Conservation (phyloP, 2,888 invertebrate genomes). For the Mimachlamys varia region DNA sequence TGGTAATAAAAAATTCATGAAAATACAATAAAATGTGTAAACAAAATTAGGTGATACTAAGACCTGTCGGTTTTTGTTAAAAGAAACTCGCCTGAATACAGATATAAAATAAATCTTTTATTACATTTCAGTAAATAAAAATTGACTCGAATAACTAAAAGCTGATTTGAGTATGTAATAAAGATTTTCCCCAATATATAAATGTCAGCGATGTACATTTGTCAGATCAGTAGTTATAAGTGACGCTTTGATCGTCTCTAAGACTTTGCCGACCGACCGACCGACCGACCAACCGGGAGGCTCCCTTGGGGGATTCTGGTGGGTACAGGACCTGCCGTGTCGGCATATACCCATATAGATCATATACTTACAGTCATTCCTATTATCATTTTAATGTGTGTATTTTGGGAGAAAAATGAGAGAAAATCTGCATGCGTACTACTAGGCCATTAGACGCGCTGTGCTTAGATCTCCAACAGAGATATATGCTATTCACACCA, state of each 20-base stretch:
- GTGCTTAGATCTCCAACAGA: background rate
- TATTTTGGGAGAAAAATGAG: conserved; percentile 27
- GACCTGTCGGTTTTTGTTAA: background rate
- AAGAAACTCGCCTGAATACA: conserved; percentile 22
- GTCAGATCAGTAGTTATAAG: background rate
- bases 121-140: conserved; percentile 22
- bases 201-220: background rate
- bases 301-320: background rate
- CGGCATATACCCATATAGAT: background rate
- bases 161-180: conserved; percentile 21
- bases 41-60: conserved; percentile 21
- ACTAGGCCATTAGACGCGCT: background rate
- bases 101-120: conserved; percentile 34
- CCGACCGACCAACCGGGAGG: too few relatives aligned
- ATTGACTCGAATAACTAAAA: conserved; percentile 21
- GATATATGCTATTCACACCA: background rate
- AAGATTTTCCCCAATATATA: conserved; percentile 22
- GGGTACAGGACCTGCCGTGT: background rate
- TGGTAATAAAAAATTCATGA: background rate
- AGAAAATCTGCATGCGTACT: conserved; percentile 25
- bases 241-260: conserved; percentile 1
- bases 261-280: background rate
- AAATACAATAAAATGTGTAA: conserved; percentile 27
- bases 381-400: conserved; percentile 27
- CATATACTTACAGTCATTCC: background rate